These are phyloP conservation scores for Platycheirus albimanus DNA, from an alignment of 2,888 invertebrate genomes.

Conservation along the genomic window DNA sequence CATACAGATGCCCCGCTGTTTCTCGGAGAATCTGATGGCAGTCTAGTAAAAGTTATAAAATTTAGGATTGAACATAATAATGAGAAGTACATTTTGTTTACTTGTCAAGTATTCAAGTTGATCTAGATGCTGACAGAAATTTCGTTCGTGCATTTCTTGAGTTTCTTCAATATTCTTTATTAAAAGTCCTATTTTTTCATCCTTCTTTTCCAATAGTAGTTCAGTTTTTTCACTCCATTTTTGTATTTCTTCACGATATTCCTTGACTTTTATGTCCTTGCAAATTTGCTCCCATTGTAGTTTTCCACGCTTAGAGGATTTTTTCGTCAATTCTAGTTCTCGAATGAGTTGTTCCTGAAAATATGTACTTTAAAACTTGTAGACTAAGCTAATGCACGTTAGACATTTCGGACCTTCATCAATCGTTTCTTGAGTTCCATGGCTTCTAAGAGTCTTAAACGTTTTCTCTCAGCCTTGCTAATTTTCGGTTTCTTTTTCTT, in stretches of 20 bases:
- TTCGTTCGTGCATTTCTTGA: conserved; percentile 77
- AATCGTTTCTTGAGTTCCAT: conserved; percentile 31
- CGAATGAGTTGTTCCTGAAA: conserved; percentile 77
- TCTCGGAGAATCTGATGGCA: conserved; percentile 76
- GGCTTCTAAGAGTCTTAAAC: neutral
- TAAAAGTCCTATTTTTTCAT: conserved; percentile 77
- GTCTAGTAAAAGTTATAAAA: conserved; percentile 66
- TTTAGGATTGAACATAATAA: neutral
- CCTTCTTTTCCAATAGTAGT: conserved; percentile 76
- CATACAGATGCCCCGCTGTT: conserved; percentile 76
- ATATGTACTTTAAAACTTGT: too few relatives aligned
- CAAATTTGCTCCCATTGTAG: conserved; percentile 78
- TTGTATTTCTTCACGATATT: conserved; percentile 78
- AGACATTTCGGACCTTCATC: conserved; percentile 28
- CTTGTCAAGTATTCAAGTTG: conserved; percentile 79
- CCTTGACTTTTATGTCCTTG: conserved; percentile 77
- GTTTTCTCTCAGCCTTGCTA: conserved; percentile 37
- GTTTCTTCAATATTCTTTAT: conserved; percentile 77
- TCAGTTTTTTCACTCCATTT: conserved; percentile 76
- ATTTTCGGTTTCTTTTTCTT: conserved; percentile 23
- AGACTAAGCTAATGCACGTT: too few relatives aligned
- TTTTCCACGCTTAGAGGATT: conserved; percentile 76
- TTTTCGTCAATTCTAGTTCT: conserved; percentile 78
- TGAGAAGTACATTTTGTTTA: conserved; percentile 17
- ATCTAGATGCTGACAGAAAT: conserved; percentile 76